Evolutionary conservation across 1,140 invertebrate genomes (phyloP).

Genomic region (Chironomus tepperi): DNA sequence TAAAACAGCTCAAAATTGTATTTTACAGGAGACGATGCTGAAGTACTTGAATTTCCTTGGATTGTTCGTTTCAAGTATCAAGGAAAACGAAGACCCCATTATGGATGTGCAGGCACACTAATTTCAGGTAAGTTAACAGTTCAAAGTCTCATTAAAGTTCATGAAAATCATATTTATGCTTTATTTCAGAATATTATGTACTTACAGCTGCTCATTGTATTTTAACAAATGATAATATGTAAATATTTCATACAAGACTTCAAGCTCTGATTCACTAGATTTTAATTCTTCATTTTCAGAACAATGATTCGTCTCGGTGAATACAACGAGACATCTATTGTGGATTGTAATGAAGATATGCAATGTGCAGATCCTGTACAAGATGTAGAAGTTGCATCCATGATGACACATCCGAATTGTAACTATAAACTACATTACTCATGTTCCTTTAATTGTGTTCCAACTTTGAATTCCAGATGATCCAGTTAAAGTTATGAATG

Average conservation of each 20-base stretch:
- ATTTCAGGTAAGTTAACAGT: not conserved
- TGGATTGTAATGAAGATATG: conserved; percentile 27
- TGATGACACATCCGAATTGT: not conserved
- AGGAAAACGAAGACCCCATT: not conserved
- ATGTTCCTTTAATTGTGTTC: too few relatives aligned
- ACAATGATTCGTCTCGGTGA: not conserved
- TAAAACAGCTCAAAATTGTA: too few relatives aligned
- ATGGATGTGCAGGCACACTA: not conserved
- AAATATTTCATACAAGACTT: too few relatives aligned
- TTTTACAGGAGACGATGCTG: not conserved
- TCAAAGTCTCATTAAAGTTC: not conserved
- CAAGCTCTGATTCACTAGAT: too few relatives aligned
- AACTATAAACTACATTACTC: too few relatives aligned
- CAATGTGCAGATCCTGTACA: conserved; percentile 40
- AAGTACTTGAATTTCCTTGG: not conserved
- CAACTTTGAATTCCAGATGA: not conserved
- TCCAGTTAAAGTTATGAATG: not conserved
- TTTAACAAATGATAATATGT: not conserved
- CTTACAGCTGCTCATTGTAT: not conserved
- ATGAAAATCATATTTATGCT: not conserved
- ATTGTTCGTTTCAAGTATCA: not conserved
- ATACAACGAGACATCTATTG: not conserved
- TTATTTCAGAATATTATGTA: not conserved
- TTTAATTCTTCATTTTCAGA: too few relatives aligned
- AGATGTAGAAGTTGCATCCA: conserved; percentile 30